Conservation (phyloP, 2,888 invertebrate genomes). For the Napeogenes sylphis region DNA sequence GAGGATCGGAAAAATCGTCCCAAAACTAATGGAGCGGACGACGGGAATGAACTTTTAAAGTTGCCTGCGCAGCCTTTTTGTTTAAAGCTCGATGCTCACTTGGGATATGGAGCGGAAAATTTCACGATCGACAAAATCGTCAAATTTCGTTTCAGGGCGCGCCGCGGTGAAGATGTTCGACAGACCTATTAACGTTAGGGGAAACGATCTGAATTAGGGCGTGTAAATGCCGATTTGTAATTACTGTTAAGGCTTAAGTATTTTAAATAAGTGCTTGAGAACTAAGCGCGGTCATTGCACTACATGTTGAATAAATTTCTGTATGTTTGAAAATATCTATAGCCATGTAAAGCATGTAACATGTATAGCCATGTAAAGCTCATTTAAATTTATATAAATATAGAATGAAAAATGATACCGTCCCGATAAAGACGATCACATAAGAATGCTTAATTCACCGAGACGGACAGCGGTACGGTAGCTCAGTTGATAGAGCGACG, state of each 20-base stretch:
- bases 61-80: conserved; percentile 29
- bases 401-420: too few species aligned
- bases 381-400: too few species aligned
- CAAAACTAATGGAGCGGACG: conserved; percentile 64
- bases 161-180: conserved; percentile 19
- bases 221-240: conserved; percentile 9
- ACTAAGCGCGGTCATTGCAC: neutral
- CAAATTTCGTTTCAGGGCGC: conserved; percentile 21
- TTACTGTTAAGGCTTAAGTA: neutral
- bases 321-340: too few species aligned
- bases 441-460: too few species aligned
- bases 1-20: conserved; percentile 57
- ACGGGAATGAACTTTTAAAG: conserved; percentile 62
- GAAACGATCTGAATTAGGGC: conserved; percentile 11
- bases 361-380: too few species aligned
- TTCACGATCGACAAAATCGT: conserved; percentile 30
- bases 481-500: too few species aligned
- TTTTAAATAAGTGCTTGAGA: neutral
- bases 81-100: conserved; percentile 24
- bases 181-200: conserved; percentile 14
- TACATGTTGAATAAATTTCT: too few species aligned
- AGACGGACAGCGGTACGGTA: too few species aligned
- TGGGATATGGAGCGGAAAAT: conserved; percentile 28
- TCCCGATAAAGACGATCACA: too few species aligned
- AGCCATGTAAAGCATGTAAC: too few species aligned